Evolutionary conservation across 1,140 invertebrate species (phyloP), one percentile per base, ranked within the genome.

Genomic region (Philopotamus ludificatus): DNA sequence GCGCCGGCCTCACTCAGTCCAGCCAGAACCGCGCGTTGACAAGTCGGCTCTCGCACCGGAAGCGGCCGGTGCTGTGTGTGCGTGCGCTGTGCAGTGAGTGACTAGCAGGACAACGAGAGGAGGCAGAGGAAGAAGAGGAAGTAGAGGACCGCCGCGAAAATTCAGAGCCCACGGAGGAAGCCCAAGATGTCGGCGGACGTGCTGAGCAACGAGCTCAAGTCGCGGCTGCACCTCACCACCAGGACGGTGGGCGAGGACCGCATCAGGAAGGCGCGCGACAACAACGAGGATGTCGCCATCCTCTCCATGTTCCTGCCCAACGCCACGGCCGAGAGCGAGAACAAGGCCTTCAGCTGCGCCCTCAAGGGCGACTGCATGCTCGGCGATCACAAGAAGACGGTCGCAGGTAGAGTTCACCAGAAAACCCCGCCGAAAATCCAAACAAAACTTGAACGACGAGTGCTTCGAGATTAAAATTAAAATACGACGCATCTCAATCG

Each of bases 201-300:
- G 67, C 78, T 92, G 70, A 88, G 87, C 78, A 87, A 89, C 61
- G 84, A 90, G 71, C 82, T 92, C 71, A 89, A 90, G 71, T 86
- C 83, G 23, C 83, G 85, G 61, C 76, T 92, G 66, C 84, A 88
- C 74, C 81, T 91, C 73, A 86, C 85, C 60, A 88, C 86, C 28
- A 90, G 89, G 77, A 91, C 85, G 16, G 85, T 89, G 42, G 89
- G 89, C 8, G 86, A 88, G 66, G 89, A 91, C 9, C 80, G 88
- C 72, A 90, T 91, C 70, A 81, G 83, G 70, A 83, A 84, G 73
- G 90, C 90, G 12, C 84, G 87, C 74, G 89, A 91, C 67, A 87
- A 86, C 72, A 89, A 92, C 74, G 91, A 93, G 76, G 91, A 93
- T 80, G 84, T 93, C 41, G 91, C 91, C 42, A 87, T 93, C 72